These are phyloP conservation scores for Neotoma lepida DNA, from an alignment of 2,113 vertebrate genomes.

Conservation along the genomic window DNA sequence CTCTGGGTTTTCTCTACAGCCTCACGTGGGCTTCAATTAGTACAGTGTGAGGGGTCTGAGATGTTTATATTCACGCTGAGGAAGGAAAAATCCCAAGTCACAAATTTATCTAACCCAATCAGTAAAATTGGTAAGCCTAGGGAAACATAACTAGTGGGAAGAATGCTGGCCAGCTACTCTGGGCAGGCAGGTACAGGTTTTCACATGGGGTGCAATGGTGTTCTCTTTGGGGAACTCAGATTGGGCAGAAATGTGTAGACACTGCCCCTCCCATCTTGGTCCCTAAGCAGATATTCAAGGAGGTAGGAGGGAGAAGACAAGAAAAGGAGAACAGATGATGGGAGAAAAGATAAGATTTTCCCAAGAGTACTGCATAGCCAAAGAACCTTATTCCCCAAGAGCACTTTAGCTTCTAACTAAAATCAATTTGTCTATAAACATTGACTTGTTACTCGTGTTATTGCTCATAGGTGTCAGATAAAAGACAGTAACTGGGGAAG, in stretches of 20 bases:
- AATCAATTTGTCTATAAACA: neutral
- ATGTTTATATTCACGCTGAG: neutral
- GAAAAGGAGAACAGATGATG: neutral
- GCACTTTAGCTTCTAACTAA: neutral
- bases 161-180: neutral
- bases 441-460: neutral
- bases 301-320: neutral
- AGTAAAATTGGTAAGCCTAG: neutral
- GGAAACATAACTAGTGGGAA: neutral
- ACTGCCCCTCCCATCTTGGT: neutral
- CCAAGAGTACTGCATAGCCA: neutral
- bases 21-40: neutral
- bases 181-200: neutral
- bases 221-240: neutral
- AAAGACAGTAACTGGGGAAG: neutral
- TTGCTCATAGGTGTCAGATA: neutral
- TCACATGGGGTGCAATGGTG: neutral
- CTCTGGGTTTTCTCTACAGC: neutral
- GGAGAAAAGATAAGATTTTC: neutral
- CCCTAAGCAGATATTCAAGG: neutral
- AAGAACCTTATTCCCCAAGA: neutral
- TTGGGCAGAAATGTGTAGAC: neutral
- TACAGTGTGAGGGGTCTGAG: neutral
- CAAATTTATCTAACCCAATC: neutral
- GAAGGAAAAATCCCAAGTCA: conserved; percentile 24